Base-by-base conservation (phyloP, 2,113 vertebrate genomes). In the Capreolus pygargus region DNA sequence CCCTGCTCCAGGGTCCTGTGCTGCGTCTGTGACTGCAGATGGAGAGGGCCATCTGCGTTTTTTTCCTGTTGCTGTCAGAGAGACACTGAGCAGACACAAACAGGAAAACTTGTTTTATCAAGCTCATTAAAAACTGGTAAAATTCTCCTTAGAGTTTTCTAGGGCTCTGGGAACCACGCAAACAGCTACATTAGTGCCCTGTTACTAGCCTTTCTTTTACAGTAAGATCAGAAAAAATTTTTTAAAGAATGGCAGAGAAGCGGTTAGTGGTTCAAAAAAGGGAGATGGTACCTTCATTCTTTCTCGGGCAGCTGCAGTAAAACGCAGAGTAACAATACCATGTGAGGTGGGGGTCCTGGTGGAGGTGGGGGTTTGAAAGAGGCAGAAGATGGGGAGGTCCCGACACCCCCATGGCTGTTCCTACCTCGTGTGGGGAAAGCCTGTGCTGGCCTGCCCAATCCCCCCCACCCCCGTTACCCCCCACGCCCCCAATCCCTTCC, bases 381-480 rank as follows among this genome's bases (percentile, higher is more conserved):
- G 25, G 27, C 36, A n/a, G 19, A 28, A 27, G 30, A 6, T 14
- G 39, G 39, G 45, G 14, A 52, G 27, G 14, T 7, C 81, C 5
- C 0, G 0, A 2, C 1, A 12, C 13, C 45, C 2, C 21, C 7
- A 2, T 14, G 27, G 54, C 14, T 19, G 17, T 5, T 27, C 10
- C 13, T 47, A n/a, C 45, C 15, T 5, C 4, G 0, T 28, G 27
- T 11, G 6, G 21, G 43, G 50, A 36, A 55, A 82, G 57, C n/a
- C n/a, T 39, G 11, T 43, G 28, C 58, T 74, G 2, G 30, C 14
- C 57, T 79, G 57, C 21, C 28, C 8, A 0, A 13, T 23, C 3
- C 2, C 13, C 28, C 3, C 4, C 12, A 6, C 25, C 1, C 7
- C 19, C 4, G 3, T 52, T 16, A 0, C 3, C 28, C 9, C 11